Base-by-base conservation (phyloP, 2,113 vertebrate species). In the Antidorcas marsupialis region DNA sequence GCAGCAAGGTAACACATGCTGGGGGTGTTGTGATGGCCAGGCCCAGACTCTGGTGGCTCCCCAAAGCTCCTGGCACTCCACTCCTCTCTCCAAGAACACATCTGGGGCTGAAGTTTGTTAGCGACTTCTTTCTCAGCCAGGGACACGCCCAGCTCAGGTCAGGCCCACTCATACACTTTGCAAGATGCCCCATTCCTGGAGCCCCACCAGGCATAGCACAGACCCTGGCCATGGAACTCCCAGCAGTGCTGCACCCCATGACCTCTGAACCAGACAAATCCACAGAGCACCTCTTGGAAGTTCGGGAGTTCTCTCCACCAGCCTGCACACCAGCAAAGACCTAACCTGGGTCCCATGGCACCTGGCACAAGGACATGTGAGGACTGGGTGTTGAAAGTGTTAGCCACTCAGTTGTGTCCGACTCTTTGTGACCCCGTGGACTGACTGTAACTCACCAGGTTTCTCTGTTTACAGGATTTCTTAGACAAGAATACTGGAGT, bases 191-290 rank as follows among this genome's bases (percentile, higher is more conserved):
- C n/a, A 23, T 53, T 13, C 30, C 5, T 1, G 10, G n/a, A 27
- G 15, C 10, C 74, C 74, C 25, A 8, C 0, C 9, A 23, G 33
- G 78, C 23, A 13, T 1, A 2, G 14, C 0, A 8, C 1, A 2
- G 19, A 33, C 21, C 45, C 74, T 17, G 0, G 1, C 11, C 33
- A 15, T 0, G 78, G 45, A 53, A 33, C 6, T 7, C 7, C 62
- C 7, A 25, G 43, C 8, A 13, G 12, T 14, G 9, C 45, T 7
- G 13, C 14, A 30, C 30, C n/a, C 30, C 2, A 0, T 14, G 19
- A 25, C 71, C 50, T 36, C 81, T 2, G 12, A 64, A 6, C 25
- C 53, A 28, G 47, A 28, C 30, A 47, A 55, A 10, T 13, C 12
- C 62, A 6, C 0, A 4, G 60, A 39, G 7, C 11, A 8, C 62